Conservation (phyloP, 1,140 invertebrate genomes). For the Physella acuta region DNA sequence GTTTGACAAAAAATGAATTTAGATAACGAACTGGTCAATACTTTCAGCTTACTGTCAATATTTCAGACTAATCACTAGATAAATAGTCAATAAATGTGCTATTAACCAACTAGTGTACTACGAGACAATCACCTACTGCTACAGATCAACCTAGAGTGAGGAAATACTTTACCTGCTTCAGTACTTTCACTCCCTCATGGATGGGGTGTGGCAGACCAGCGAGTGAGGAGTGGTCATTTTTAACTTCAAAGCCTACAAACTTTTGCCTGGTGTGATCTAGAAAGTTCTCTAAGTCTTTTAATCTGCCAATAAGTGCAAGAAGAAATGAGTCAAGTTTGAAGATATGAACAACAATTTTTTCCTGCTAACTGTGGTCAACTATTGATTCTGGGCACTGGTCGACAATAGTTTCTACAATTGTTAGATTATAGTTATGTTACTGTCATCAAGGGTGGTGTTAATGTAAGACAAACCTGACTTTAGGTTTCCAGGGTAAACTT, state of each 20-base stretch:
- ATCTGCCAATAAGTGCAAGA: too few species aligned
- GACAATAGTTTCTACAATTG: not conserved
- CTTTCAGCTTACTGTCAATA: too few species aligned
- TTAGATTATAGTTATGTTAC: not conserved
- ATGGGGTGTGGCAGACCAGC: conserved; percentile 92
- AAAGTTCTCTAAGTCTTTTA: conserved; percentile 72
- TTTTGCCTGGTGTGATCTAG: conserved; percentile 88
- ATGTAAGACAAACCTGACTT: conserved; percentile 67
- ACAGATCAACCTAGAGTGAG: not conserved
- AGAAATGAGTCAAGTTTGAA: too few species aligned
- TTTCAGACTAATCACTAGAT: too few species aligned
- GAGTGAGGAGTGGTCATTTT: conserved; percentile 75
- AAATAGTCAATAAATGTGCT: too few species aligned
- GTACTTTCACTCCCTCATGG: conserved; percentile 88
- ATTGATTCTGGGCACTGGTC: too few species aligned
- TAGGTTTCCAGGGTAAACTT: conserved; percentile 90
- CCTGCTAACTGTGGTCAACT: too few species aligned
- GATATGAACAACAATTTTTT: too few species aligned
- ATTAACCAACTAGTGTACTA: not conserved
- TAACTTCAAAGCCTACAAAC: conserved; percentile 85
- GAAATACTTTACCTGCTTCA: conserved; percentile 73
- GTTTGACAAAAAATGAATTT: too few species aligned
- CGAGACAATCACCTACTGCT: not conserved
- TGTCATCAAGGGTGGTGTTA: not conserved
- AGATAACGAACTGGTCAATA: too few species aligned